Conservation (phyloP, 2,888 invertebrate species). For the Phlogophora meticulosa region DNA sequence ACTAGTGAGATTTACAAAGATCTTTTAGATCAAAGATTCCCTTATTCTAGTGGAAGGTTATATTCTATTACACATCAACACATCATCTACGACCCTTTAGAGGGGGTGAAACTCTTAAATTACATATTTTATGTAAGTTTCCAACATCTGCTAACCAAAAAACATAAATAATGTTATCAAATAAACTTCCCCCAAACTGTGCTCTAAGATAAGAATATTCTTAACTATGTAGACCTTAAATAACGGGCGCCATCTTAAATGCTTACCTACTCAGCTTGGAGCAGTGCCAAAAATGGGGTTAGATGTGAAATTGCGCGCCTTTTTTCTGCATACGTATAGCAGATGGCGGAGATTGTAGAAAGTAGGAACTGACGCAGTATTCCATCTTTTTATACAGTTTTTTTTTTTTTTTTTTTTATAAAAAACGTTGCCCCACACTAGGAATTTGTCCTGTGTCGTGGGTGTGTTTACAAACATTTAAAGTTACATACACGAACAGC, state of each 20-base stretch:
- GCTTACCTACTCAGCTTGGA: conserved; percentile 58
- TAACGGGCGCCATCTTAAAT: conserved; percentile 55
- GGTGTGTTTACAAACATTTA: too few relatives aligned
- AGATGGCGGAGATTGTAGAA: conserved; percentile 16
- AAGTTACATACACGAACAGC: too few relatives aligned
- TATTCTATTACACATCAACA: too few relatives aligned
- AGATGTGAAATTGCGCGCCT: conserved; percentile 46
- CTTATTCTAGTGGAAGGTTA: too few relatives aligned
- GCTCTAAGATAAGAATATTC: conserved; percentile 60
- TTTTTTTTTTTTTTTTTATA: too few relatives aligned
- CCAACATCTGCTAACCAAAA: conserved; percentile 17
- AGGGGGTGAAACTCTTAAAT: too few relatives aligned
- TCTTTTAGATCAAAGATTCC: too few relatives aligned
- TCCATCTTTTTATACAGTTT: too few relatives aligned
- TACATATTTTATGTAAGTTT: not conserved
- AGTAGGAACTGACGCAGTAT: not conserved
- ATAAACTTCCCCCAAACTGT: conserved; percentile 45
- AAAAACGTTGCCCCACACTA: too few relatives aligned
- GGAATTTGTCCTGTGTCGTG: too few relatives aligned
- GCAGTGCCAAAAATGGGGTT: conserved; percentile 56
- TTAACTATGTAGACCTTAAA: conserved; percentile 45
- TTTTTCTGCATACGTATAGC: conserved; percentile 46
- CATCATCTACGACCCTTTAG: too few relatives aligned
- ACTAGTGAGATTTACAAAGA: too few relatives aligned
- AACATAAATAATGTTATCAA: conserved; percentile 55